phyloP scores from a whole-genome alignment of 2,113 vertebrate species.

The Chlamydotis undulata region DNA sequence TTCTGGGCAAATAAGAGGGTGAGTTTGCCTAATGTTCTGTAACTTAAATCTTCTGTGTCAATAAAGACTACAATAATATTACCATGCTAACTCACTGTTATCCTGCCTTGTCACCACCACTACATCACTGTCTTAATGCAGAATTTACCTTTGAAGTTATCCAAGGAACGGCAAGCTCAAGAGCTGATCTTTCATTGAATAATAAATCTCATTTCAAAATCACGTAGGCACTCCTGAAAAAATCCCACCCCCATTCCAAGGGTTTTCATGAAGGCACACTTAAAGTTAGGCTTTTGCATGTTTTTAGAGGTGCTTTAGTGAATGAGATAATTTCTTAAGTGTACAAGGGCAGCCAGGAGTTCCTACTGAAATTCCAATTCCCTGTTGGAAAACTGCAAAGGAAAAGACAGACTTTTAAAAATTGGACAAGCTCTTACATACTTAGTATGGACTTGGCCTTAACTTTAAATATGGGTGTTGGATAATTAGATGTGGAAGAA shows the following conservation, averaged over 20 bases:
- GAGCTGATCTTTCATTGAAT: neutral
- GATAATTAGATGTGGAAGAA: neutral
- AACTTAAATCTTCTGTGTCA: constrained; percentile 47
- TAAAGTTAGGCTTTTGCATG: neutral
- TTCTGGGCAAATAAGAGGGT: neutral
- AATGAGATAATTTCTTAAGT: neutral
- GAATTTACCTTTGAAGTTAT: neutral
- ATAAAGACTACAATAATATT: constrained; percentile 65
- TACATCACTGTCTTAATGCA: neutral
- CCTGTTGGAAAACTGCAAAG: neutral
- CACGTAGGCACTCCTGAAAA: neutral
- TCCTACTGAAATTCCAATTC: neutral
- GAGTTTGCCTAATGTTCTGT: constrained; percentile 42
- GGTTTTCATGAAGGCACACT: neutral
- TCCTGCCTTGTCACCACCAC: neutral
- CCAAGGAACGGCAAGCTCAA: neutral
- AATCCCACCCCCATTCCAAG: neutral
- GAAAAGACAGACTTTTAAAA: neutral
- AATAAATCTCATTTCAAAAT: neutral
- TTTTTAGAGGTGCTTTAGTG: neutral
- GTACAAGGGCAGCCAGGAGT: neutral
- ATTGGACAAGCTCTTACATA: neutral
- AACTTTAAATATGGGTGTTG: neutral
- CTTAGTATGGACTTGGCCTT: neutral
- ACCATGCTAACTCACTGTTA: neutral